Evolutionary conservation across 2,888 invertebrate species (phyloP).

Genomic region (Pollenia griseotomentosa): DNA sequence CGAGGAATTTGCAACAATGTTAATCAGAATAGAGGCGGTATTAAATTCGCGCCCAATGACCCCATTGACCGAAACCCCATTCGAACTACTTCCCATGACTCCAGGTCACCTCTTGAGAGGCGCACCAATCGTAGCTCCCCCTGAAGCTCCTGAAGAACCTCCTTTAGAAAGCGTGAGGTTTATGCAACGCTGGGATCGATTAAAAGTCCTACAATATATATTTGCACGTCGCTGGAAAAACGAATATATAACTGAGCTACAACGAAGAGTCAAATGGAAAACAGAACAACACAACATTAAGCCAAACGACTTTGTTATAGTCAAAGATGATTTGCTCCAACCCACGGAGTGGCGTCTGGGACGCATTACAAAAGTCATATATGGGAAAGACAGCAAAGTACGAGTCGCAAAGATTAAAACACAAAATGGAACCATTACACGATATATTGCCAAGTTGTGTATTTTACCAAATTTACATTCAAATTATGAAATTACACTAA

Average conservation of each 20-base stretch:
- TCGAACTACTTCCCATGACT: conserved; percentile 34
- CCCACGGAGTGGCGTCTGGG: no score
- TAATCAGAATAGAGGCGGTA: neutral
- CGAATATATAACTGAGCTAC: neutral
- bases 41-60: conserved; percentile 10
- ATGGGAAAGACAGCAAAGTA: conserved; percentile 12
- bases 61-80: conserved; percentile 37
- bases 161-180: neutral
- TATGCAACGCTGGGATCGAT: conserved; percentile 12
- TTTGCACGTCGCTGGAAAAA: conserved; percentile 29
- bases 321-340: conserved; percentile 20
- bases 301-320: conserved; percentile 18
- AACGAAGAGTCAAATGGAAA: neutral
- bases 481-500: no score
- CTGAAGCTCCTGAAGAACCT: conserved; percentile 22
- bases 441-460: conserved; percentile 1
- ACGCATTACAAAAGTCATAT: conserved; percentile 13
- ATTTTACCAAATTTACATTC: neutral
- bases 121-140: conserved; percentile 28
- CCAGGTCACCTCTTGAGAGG: conserved; percentile 52
- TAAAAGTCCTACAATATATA: conserved; percentile 28
- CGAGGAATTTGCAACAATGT: neutral
- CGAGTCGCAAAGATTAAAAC: conserved; percentile 29
- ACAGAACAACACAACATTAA: neutral
- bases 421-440: conserved; percentile 10